Evolutionary conservation across 1,140 invertebrate genomes (phyloP).

Genomic region (Magallana angulata): DNA sequence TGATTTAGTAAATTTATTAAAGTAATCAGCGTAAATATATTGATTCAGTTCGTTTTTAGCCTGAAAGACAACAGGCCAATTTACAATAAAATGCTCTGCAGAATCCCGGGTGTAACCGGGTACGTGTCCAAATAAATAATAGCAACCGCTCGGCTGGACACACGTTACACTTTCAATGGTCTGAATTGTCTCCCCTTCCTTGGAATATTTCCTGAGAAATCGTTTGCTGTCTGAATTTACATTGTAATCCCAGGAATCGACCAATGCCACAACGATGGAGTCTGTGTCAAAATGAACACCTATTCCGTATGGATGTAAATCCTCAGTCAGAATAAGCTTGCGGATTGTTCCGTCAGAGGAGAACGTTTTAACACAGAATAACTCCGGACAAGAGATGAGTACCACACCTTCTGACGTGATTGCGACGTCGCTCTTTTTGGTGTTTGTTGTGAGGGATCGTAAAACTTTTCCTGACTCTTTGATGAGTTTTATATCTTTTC

Average conservation of each 20-base stretch:
- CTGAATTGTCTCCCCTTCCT: constrained; percentile 11
- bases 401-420: neutral
- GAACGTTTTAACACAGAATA: constrained; percentile 17
- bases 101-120: too few relatives aligned
- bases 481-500: constrained; percentile 3
- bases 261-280: neutral
- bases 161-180: too few relatives aligned
- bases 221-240: neutral
- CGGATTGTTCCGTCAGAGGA: constrained; percentile 12
- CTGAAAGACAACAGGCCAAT: too few relatives aligned
- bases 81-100: too few relatives aligned
- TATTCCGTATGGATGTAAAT: neutral
- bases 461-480: neutral
- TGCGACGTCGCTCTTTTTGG: neutral
- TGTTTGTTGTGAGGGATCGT: neutral
- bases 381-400: neutral
- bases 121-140: too few relatives aligned
- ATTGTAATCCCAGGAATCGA: neutral
- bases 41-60: too few relatives aligned
- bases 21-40: too few relatives aligned
- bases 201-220: constrained; percentile 11
- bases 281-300: neutral
- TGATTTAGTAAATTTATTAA: too few relatives aligned
- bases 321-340: constrained; percentile 2
- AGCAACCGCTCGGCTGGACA: too few relatives aligned